Base-by-base conservation (phyloP, 2,113 vertebrate species). In the Hippocampus barbouri region DNA sequence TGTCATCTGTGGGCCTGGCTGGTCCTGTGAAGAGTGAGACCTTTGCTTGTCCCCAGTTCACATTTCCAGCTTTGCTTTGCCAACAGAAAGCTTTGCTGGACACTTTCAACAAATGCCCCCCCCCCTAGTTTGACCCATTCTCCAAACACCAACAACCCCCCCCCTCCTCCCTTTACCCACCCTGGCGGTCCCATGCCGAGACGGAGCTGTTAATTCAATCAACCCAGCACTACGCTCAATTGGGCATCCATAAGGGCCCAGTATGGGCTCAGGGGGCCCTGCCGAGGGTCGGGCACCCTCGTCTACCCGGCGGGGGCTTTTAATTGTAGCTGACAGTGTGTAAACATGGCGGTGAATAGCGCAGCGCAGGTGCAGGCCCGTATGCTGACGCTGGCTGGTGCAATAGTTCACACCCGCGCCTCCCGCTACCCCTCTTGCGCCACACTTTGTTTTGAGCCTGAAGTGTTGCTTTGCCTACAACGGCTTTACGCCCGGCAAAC, bases 161-260 rank as follows among this genome's bases (percentile, higher is more conserved):
- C 38, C 38, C 30, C 30, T 30, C 30, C 69, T 45, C 49, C 27
- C 11, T 34, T 41, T 43, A 41, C 60, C 69, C 38, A 43, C 25
- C 62, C 74, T 54, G 45, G 34, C 20, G 91, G 89, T 92, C 90
- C 87, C 88, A 75, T 25, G 8, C 38, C 40, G 88, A 86, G 89
- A 88, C 89, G 75, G 90, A 92, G 91, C 89, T 93, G 92, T 92
- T 93, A 92, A 94, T 93, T 93, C 91, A 93, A 92, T 93, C 92
- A 93, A 86, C 49, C 82, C 86, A 82, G 88, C 68, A 60, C 82
- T 88, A 92, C 90, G 93, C 93, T 94, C 92, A 93, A 93, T 94
- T 93, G 93, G 85, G 89, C 92, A 90, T 82, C 89, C 88, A 92
- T 88, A 92, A 94, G 91, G 90, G 85, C 89, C 11, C 83, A 85